These are phyloP conservation scores for Phorcus lineatus DNA, from an alignment of 2,888 invertebrate species.

Conservation along the genomic window DNA sequence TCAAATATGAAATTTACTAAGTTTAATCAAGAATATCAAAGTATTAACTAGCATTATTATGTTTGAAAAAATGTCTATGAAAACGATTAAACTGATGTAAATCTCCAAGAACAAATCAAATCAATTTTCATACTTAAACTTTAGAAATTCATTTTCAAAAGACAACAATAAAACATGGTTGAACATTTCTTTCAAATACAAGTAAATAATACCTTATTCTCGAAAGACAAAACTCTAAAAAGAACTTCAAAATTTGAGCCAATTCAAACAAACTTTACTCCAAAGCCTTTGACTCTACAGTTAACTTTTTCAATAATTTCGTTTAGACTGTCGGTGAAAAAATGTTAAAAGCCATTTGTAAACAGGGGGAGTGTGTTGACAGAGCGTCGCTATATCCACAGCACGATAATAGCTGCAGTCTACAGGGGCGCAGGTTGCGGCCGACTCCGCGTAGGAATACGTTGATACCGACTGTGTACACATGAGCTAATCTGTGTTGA, in stretches of 20 bases:
- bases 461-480: background rate
- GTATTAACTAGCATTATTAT: no score
- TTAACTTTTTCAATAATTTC: slow-evolving; percentile 5
- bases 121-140: no score
- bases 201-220: background rate
- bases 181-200: background rate
- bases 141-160: no score
- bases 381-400: background rate
- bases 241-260: background rate
- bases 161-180: no score
- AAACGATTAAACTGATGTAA: no score
- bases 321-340: background rate
- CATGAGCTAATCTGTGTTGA: background rate
- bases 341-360: slow-evolving; percentile 15
- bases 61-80: no score
- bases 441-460: background rate
- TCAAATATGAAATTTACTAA: no score
- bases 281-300: background rate
- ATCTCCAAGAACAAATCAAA: no score
- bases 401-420: background rate
- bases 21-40: no score
- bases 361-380: background rate
- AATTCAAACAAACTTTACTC: slow-evolving; percentile 1
- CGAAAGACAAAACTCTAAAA: background rate
- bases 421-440: no score